A percentile compares a stretch with the other conserved stretches of the same genome.
Evolutionary conservation across 2,797 vertebrate species (phyloP).

Genomic region (Muscicapa striata): DNA sequence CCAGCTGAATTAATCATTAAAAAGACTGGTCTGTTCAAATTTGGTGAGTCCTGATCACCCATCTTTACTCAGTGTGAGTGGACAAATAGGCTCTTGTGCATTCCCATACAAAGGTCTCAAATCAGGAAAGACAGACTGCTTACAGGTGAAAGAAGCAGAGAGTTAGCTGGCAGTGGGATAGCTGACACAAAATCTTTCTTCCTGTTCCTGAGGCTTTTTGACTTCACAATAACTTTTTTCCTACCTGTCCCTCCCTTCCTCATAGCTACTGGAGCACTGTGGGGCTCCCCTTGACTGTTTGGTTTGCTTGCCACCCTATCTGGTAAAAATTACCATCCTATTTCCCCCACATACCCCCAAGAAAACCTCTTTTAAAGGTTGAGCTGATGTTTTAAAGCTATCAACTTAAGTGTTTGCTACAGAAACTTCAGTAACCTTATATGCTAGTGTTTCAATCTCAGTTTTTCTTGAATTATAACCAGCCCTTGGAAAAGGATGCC

Average conservation of each 20-base stretch:
- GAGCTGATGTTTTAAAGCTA: background rate
- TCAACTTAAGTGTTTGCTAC: background rate
- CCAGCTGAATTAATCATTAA: background rate
- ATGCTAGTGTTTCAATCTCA: background rate
- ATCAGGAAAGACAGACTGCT: background rate
- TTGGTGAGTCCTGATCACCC: background rate
- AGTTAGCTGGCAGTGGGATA: background rate
- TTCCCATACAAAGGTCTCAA: background rate
- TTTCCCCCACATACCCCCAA: fast-evolving
- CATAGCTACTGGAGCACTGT: background rate
- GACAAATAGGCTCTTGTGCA: background rate
- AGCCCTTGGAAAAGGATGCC: background rate
- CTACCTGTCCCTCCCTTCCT: background rate
- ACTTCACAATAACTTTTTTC: background rate
- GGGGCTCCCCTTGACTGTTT: background rate
- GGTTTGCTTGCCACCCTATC: background rate
- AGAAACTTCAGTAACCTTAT: background rate
- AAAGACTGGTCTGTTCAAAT: background rate
- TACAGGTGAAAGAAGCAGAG: background rate
- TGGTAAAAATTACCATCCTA: background rate
- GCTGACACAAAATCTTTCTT: background rate
- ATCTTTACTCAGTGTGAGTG: background rate
- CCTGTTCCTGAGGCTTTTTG: background rate
- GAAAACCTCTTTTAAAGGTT: background rate
- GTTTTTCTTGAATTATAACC: background rate